Evolutionary conservation across 2,888 invertebrate species (phyloP).

Genomic region (Choristoneura rosaceana): DNA sequence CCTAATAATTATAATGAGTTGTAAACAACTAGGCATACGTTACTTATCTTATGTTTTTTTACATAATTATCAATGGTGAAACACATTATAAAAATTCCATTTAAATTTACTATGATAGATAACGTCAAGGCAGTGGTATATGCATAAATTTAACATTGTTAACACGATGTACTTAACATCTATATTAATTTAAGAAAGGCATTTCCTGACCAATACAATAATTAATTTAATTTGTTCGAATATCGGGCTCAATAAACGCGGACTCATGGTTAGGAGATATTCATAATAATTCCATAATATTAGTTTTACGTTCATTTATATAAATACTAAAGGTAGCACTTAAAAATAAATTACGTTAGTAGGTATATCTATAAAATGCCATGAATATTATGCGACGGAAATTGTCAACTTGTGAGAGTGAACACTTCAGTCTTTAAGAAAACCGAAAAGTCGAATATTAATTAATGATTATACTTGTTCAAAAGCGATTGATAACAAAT

Average conservation of each 20-base stretch:
- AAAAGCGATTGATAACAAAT: constrained; percentile 12
- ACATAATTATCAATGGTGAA: constrained; percentile 61
- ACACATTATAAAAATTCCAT: constrained; percentile 63
- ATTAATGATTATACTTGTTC: constrained; percentile 4
- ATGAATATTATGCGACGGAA: constrained; percentile 39
- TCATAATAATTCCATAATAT: constrained; percentile 40
- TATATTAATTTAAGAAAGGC: constrained; percentile 57
- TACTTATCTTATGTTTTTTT: constrained; percentile 54
- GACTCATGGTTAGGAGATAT: constrained; percentile 17
- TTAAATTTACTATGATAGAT: constrained; percentile 66
- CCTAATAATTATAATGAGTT: constrained; percentile 43
- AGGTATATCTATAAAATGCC: constrained; percentile 40
- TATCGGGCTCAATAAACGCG: constrained; percentile 9
- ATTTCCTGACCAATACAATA: constrained; percentile 40
- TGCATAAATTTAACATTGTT: constrained; percentile 65
- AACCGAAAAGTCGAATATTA: constrained; percentile 17
- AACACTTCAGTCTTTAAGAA: constrained; percentile 37
- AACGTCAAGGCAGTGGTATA: constrained; percentile 79
- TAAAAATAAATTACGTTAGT: constrained; percentile 22
- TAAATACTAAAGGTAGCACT: constrained; percentile 29
- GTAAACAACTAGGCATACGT: constrained; percentile 43
- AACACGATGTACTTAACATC: constrained; percentile 57
- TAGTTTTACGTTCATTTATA: constrained; percentile 25
- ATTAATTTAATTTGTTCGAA: constrained; percentile 38
- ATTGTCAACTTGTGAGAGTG: constrained; percentile 31